phyloP scores from a whole-genome alignment of 2,888 invertebrate species.

The Gisinianus flammeolus region DNA sequence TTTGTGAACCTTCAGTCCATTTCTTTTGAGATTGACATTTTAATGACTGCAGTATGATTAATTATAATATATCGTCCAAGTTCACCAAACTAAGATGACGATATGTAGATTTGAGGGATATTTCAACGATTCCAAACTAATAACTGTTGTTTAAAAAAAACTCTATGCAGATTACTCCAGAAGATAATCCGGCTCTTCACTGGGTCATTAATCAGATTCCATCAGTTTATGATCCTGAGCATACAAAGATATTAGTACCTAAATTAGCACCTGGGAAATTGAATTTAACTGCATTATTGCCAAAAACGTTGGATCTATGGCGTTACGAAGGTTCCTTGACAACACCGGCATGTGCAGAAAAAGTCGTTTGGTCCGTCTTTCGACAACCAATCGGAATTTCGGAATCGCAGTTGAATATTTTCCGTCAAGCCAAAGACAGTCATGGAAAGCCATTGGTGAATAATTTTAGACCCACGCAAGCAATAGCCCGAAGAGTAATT shows the following conservation, averaged over 20 bases:
- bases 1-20: too few relatives aligned
- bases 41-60: not conserved
- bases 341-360: constrained; percentile 51
- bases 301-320: constrained; percentile 47
- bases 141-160: too few relatives aligned
- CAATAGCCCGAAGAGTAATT: constrained; percentile 44
- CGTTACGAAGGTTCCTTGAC: constrained; percentile 56
- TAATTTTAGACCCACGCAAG: constrained; percentile 53
- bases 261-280: constrained; percentile 31
- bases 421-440: constrained; percentile 46
- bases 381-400: constrained; percentile 46
- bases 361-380: constrained; percentile 54
- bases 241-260: not conserved
- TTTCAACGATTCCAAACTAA: too few relatives aligned
- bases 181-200: constrained; percentile 51
- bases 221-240: constrained; percentile 29
- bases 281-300: constrained; percentile 54
- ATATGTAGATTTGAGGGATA: too few relatives aligned
- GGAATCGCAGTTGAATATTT: constrained; percentile 46
- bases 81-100: too few relatives aligned
- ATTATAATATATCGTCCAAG: too few relatives aligned
- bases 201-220: constrained; percentile 31
- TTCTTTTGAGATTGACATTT: not conserved
- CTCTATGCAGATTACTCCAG: constrained; percentile 40
- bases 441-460: constrained; percentile 46